Percentiles rank a stretch among this genome's conserved stretches.
These are phyloP conservation scores for Agrochola lychnidis DNA, from an alignment of 2,888 invertebrate genomes.

Conservation along the genomic window DNA sequence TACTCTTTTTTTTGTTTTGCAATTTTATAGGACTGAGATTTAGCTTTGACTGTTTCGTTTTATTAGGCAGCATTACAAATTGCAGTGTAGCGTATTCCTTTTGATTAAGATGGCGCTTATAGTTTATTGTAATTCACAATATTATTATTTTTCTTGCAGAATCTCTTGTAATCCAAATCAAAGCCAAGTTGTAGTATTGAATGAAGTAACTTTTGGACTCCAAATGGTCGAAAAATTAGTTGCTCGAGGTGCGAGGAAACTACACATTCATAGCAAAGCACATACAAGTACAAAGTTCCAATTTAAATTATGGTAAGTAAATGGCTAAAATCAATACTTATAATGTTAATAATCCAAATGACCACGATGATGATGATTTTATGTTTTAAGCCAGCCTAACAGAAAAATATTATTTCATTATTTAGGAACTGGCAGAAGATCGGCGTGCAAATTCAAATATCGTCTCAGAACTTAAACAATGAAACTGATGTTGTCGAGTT, in stretches of 20 bases:
- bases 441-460: conserved; percentile 59
- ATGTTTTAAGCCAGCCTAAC: neutral
- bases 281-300: conserved; percentile 50
- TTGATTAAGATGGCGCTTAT: too few relatives aligned
- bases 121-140: neutral
- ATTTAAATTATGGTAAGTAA: conserved; percentile 68
- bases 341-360: neutral
- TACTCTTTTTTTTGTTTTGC: too few relatives aligned
- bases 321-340: neutral
- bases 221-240: conserved; percentile 73
- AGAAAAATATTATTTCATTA: neutral
- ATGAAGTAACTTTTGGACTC: conserved; percentile 68
- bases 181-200: conserved; percentile 68
- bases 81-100: neutral
- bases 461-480: conserved; percentile 40
- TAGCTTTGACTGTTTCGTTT: neutral
- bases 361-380: neutral
- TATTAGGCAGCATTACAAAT: neutral
- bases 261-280: conserved; percentile 63
- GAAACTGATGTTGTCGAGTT: conserved; percentile 51
- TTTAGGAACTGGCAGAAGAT: conserved; percentile 67
- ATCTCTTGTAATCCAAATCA: conserved; percentile 54
- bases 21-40: neutral
- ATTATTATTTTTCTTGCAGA: conserved; percentile 48
- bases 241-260: conserved; percentile 72